Percentiles rank a stretch among this genome's conserved stretches.
These are phyloP conservation scores for Xiphophorus maculatus DNA, from an alignment of 2,113 vertebrate genomes.

Conservation along the genomic window DNA sequence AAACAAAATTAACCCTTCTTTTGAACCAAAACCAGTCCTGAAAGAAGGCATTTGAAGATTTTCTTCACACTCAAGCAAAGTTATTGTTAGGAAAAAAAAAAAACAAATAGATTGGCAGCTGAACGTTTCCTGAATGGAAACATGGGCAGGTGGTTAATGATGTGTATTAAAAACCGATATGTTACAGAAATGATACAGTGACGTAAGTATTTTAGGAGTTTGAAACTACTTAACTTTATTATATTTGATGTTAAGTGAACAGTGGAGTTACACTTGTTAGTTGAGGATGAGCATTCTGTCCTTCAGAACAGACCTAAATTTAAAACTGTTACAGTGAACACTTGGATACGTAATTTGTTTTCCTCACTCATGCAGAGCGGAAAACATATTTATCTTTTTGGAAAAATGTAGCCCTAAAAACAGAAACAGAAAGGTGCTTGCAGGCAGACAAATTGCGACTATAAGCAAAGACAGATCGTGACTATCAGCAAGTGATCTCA, in stretches of 20 bases:
- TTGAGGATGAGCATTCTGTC: background rate
- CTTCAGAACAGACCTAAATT: background rate
- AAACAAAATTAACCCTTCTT: conserved; percentile 12
- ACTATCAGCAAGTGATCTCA: conserved; percentile 19
- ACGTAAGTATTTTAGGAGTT: background rate
- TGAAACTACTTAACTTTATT: conserved; percentile 1
- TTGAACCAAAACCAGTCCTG: background rate
- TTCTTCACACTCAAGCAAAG: background rate
- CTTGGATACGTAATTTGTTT: background rate
- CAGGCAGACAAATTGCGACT: conserved; percentile 7
- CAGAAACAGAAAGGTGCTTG: background rate
- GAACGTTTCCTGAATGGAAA: background rate
- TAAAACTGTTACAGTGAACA: background rate
- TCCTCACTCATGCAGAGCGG: background rate
- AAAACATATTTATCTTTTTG: conserved; percentile 5
- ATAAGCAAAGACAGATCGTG: background rate
- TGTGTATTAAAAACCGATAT: background rate
- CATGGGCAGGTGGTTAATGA: background rate
- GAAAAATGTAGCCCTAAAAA: background rate
- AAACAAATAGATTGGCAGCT: background rate
- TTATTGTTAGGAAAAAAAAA: background rate
- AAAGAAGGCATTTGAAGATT: background rate
- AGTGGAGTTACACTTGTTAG: background rate
- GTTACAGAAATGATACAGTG: too few relatives aligned
- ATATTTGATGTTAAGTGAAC: conserved; percentile 2